Base-by-base conservation (phyloP, 2,888 invertebrate genomes). In the Lordiphosa andalusiaca region DNA sequence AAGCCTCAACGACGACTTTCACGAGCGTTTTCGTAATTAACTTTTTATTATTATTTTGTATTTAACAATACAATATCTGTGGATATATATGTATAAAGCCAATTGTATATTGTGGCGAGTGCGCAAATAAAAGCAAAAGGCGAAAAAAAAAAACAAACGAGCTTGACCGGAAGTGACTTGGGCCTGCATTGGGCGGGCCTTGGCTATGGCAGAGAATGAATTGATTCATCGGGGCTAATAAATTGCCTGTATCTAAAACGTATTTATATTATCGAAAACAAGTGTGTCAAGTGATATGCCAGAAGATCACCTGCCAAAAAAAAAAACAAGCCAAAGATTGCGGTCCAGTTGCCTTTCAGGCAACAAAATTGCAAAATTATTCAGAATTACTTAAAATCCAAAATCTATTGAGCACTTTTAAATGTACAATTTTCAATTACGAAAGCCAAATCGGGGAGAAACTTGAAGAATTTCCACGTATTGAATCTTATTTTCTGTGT, bases 81-180 rank as follows among this genome's bases (percentile, higher is more conserved):
- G 51, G n/a, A 37, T 44, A 53, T 49, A 49, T 62, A 41, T 36
- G 46, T 38, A 50, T 35, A 51, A 19, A 38, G 6, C 19, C 23
- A 12, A 57, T 53, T 49, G 49, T 42, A 40, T 64, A 23, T 39
- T 21, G 37, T 51, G 49, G 36, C 40, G 59, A 59, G 74, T 66
- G 74, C 61, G 78, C 72, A 53, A 76, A 76, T 78, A 65, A 74
- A 77, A 58, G 68, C 82, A 81, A 70, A 53, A 80, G 69, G 76
- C 73, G 76, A 76, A 62, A 65, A 73, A n/a, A n/a, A n/a, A n/a
- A n/a, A n/a, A n/a, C n/a, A n/a, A 67, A 83, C 77, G 49, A 72
- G 77, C 73, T 77, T 83, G 77, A 70, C 83, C 77, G 77, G 77
- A 77, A 77, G 80, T 49, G 53, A 57, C 53, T 61, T 60, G 69